Percentiles rank a stretch among this genome's conserved stretches.
phyloP scores from a whole-genome alignment of 2,888 invertebrate species.

The Eupithecia vulgata region DNA sequence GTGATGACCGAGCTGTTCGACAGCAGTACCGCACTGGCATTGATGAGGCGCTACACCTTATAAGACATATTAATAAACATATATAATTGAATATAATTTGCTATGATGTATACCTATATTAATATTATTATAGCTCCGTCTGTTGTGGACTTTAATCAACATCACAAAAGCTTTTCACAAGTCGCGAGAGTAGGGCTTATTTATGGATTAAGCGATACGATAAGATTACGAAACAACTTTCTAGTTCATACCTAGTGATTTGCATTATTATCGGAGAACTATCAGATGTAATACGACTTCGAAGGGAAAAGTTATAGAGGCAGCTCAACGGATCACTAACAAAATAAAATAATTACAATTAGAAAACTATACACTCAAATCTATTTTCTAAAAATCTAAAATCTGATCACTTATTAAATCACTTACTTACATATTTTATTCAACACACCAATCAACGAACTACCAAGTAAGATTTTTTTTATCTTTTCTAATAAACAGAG shows the following conservation, averaged over 20 bases:
- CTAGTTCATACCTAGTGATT: slow-evolving; percentile 8
- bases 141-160: too few relatives aligned
- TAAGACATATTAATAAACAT: too few relatives aligned
- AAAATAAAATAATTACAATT: too few relatives aligned
- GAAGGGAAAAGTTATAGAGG: background rate
- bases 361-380: too few relatives aligned
- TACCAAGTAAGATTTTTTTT: background rate
- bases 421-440: background rate
- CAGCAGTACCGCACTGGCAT: too few relatives aligned
- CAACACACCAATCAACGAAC: background rate
- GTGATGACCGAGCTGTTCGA: too few relatives aligned
- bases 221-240: slow-evolving; percentile 20
- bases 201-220: background rate
- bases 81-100: too few relatives aligned
- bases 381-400: too few relatives aligned
- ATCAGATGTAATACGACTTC: background rate
- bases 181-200: slow-evolving; percentile 4
- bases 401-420: background rate
- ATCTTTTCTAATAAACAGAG: background rate
- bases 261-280: slow-evolving; percentile 4
- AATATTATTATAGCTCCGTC: too few relatives aligned
- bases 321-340: background rate
- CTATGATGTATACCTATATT: too few relatives aligned
- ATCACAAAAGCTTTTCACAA: background rate
- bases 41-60: too few relatives aligned